Evolutionary conservation across 2,113 vertebrate species (phyloP).

Genomic region (Dunckerocampus dactyliophorus): DNA sequence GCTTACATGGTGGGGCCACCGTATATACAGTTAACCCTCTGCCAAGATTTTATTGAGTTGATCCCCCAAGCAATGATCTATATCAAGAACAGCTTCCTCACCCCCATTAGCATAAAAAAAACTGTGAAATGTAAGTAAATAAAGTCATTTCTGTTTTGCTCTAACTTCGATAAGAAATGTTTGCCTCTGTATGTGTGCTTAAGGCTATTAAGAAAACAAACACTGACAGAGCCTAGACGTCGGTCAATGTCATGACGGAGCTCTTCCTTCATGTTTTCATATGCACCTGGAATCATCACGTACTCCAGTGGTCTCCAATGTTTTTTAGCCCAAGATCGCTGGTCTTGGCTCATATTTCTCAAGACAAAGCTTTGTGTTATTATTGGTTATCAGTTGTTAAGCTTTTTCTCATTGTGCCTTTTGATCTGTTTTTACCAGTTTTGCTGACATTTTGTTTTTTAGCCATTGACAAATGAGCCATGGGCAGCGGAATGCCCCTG

Average conservation of each 20-base stretch:
- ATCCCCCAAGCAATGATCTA: conserved; percentile 55
- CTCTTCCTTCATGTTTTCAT: neutral
- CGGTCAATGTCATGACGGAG: neutral
- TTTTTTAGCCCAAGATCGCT: no score
- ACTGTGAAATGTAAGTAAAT: conserved; percentile 35
- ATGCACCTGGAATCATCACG: neutral
- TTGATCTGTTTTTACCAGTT: no score
- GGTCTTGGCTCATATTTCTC: no score
- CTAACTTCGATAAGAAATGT: conserved; percentile 23
- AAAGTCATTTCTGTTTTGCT: conserved; percentile 24
- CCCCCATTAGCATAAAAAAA: conserved; percentile 51
- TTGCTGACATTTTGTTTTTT: no score
- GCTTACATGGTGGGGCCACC: conserved; percentile 30
- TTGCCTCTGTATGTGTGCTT: neutral
- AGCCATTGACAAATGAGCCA: no score
- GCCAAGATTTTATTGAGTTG: conserved; percentile 29
- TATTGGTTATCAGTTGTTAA: no score
- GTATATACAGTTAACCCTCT: conserved; percentile 46
- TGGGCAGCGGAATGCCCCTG: no score
- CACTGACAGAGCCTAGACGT: neutral
- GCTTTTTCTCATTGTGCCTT: no score
- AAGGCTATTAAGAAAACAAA: neutral
- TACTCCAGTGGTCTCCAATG: neutral
- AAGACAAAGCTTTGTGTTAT: no score
- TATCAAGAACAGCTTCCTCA: conserved; percentile 41